Evolutionary conservation across 2,113 vertebrate genomes (phyloP).

Genomic region (Hypomesus transpacificus): DNA sequence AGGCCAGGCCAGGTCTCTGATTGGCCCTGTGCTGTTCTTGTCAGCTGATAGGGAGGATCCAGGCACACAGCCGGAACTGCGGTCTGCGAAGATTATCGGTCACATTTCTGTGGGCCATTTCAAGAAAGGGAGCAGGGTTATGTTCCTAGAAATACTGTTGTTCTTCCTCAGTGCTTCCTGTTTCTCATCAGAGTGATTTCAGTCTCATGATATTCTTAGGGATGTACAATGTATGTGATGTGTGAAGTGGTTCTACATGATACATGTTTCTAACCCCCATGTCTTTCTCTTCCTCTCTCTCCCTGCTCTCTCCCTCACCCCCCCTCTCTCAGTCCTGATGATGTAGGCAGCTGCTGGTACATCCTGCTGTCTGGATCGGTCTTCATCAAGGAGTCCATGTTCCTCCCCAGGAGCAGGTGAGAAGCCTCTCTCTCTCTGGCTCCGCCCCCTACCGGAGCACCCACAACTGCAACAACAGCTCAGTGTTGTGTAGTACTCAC

Average conservation of each 20-base stretch:
- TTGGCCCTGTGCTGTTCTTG: too few relatives aligned
- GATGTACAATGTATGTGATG: too few relatives aligned
- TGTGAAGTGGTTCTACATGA: too few relatives aligned
- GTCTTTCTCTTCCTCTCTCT: neutral
- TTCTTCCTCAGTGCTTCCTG: constrained; percentile 7
- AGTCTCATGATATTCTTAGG: too few relatives aligned
- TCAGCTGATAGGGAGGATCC: too few relatives aligned
- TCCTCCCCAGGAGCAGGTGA: constrained; percentile 98
- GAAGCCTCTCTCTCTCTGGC: constrained; percentile 32
- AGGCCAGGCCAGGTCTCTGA: too few relatives aligned
- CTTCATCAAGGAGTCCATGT: constrained; percentile 99
- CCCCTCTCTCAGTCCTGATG: constrained; percentile 77
- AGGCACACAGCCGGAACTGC: too few relatives aligned
- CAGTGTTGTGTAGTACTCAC: too few relatives aligned
- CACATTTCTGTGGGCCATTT: constrained; percentile 13
- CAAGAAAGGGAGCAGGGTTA: neutral
- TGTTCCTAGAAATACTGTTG: neutral
- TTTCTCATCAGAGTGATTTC: neutral
- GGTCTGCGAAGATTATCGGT: neutral
- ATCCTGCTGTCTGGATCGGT: constrained; percentile 97
- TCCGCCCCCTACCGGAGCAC: constrained; percentile 42
- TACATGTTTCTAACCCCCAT: too few relatives aligned
- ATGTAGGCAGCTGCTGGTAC: constrained; percentile 97
- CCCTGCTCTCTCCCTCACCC: constrained; percentile 12
- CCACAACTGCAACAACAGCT: too few relatives aligned